Evolutionary conservation across 2,113 vertebrate genomes (phyloP).

Genomic region (Dicrurus megarhynchus): DNA sequence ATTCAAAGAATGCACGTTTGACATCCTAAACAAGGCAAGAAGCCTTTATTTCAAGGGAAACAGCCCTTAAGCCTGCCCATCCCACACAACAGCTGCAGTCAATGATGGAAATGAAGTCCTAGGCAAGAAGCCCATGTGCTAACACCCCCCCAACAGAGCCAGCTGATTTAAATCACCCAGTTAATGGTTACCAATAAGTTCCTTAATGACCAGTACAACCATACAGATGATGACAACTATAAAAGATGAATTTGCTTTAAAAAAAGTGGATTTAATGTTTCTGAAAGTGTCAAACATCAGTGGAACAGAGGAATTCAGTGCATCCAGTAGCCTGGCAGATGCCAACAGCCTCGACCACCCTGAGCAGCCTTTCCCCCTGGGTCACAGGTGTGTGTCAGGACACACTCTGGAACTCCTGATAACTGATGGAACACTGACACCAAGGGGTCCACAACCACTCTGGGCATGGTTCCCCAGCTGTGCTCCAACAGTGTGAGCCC

Average conservation of each 20-base stretch:
- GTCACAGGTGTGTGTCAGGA: neutral
- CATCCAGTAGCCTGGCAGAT: neutral
- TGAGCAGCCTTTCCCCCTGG: neutral
- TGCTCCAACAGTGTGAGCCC: neutral
- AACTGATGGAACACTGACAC: neutral
- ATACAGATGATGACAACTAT: neutral
- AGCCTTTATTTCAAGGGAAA: neutral
- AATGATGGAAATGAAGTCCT: neutral
- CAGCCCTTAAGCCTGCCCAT: neutral
- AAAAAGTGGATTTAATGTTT: neutral
- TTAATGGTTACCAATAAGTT: neutral
- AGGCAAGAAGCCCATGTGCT: neutral
- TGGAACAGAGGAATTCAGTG: neutral
- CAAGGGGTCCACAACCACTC: neutral
- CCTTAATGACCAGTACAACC: neutral
- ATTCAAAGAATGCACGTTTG: neutral
- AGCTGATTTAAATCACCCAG: neutral
- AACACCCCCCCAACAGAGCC: neutral
- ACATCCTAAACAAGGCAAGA: neutral
- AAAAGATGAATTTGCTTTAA: neutral
- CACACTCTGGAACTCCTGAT: neutral
- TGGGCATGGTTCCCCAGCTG: neutral
- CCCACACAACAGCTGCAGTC: neutral
- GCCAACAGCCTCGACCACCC: neutral
- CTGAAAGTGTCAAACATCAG: neutral